Base-by-base conservation (phyloP, 2,888 invertebrate species). In the Mamestra brassicae region DNA sequence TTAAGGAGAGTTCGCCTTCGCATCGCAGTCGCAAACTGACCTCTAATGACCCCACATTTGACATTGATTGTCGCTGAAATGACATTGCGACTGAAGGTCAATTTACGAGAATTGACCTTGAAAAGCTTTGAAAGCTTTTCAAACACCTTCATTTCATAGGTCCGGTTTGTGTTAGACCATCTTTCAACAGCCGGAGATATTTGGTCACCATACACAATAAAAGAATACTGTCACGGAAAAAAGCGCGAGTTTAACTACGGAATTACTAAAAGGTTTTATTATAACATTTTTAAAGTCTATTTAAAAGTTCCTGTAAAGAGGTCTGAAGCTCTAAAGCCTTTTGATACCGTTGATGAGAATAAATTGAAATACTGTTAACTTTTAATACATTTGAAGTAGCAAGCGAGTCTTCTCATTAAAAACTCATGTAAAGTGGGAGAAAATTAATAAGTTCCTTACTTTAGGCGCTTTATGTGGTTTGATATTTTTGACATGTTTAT, bases 361-460 rank as follows among this genome's bases (percentile, higher is more conserved):
- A 82, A 60, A 82, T 74, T 81, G 52, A 61, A 82, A 74, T 64
- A 71, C 57, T 57, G 66, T 47, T 81, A 78, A 82, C 71, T 74
- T 81, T 81, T 71, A 69, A 81, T 74, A 78, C 71, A 71, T 71
- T 58, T 78, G 54, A 77, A 73, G 78, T 73, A 77, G 66, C 66
- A 78, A 73, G 73, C 60, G 67, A 55, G 70, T 64, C 60, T 65
- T 54, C 78, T 68, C 78, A 82, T 78, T 74, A 71, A 64, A 71
- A 77, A 68, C 70, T 68, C 64, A 68, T 70, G 73, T 74, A 58
- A 74, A 78, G 64, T 71, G 76, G 45, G 50, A 52, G 55, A 57
- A 71, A 76, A 61, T 64, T 61, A 71, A 81, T 80, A 69, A 75
- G 57, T 80, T 69, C 10, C 45, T 64, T 57, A 38, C 58, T 52